Conservation (phyloP, 2,797 vertebrate species). For the Malurus splendens region DNA sequence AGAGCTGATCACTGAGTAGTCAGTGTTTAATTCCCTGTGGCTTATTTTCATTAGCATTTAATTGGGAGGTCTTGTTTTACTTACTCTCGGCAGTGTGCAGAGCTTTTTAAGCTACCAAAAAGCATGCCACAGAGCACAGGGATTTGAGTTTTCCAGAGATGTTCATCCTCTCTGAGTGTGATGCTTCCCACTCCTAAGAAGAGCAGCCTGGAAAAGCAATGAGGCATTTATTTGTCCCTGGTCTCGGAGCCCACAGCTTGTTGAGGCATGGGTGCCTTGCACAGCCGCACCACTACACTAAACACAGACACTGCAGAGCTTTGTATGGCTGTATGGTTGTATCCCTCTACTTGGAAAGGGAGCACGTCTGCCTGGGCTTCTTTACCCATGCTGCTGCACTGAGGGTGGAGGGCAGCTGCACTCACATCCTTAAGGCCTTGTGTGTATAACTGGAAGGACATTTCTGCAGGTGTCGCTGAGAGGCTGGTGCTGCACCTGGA, state of each 20-base stretch:
- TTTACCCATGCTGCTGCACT: not conserved
- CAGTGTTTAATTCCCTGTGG: not conserved
- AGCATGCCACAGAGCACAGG: not conserved
- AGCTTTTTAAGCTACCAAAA: not conserved
- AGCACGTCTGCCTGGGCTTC: not conserved
- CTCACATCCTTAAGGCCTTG: fast-evolving
- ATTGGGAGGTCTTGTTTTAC: not conserved
- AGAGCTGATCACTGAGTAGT: not conserved
- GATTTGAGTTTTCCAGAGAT: not conserved
- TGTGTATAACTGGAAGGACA: not conserved
- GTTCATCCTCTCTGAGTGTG: not conserved
- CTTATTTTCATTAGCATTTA: not conserved
- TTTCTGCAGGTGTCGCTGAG: not conserved
- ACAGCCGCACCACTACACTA: not conserved
- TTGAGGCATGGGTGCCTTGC: not conserved
- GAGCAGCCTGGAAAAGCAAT: not conserved
- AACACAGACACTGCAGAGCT: fast-evolving
- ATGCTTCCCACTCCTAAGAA: not conserved
- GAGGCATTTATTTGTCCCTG: not conserved
- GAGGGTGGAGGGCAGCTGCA: not conserved
- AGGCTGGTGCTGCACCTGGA: not conserved
- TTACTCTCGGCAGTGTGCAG: not conserved
- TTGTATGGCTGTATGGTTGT: fast-evolving
- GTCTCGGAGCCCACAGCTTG: not conserved
- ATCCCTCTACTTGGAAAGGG: not conserved